These are phyloP conservation scores for Aurelia sp. DNA, from an alignment of 30 jellyfish, hydroid and myxozoan species.

Conservation along the genomic window DNA sequence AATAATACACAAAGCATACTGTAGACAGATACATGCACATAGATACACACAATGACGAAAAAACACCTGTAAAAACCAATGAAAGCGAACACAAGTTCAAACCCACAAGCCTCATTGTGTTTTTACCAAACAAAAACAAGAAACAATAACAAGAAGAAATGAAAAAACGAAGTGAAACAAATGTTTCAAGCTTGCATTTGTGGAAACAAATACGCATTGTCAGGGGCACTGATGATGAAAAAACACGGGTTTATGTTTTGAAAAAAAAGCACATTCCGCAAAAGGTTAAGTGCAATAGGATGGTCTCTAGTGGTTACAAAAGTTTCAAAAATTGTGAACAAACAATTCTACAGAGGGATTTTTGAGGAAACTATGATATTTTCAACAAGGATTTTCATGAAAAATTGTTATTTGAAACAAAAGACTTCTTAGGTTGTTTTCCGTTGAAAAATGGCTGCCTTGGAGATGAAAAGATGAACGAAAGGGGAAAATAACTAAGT, in stretches of 20 bases:
- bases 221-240: background rate
- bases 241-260: constrained; percentile 8
- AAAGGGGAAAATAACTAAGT: background rate
- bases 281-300: background rate
- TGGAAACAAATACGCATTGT: background rate
- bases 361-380: no score
- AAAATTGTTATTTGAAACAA: no score
- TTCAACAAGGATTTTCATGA: no score
- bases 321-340: no score
- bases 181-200: constrained; percentile 17
- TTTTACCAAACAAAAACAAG: constrained; percentile 3
- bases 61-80: constrained; percentile 5
- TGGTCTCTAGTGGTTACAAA: background rate
- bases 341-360: no score
- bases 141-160: background rate
- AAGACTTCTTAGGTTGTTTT: background rate
- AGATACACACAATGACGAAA: background rate
- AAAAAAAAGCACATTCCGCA: background rate
- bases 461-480: background rate
- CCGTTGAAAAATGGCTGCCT: background rate
- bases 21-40: constrained; percentile 9
- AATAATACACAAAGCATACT: background rate
- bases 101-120: background rate
- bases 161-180: constrained; percentile 14
- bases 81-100: background rate